Evolutionary conservation across 2,113 vertebrate species (phyloP), one percentile per base, ranked within the genome.

Genomic region (Thunnus maccoyii): DNA sequence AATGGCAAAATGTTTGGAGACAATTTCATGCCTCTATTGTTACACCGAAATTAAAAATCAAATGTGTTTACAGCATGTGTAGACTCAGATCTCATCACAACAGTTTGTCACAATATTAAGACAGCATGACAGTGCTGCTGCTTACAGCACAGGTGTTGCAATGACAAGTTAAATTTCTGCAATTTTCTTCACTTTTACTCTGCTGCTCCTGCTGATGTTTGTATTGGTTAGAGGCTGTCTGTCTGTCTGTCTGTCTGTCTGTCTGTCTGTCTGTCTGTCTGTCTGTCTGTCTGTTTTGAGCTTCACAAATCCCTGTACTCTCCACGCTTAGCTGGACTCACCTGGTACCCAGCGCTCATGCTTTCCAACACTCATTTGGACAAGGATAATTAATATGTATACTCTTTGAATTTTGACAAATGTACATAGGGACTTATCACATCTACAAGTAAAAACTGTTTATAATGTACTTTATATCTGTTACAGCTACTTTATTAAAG

Each of bases 61-160:
- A 67, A 74, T 27, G 63, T 50, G 58, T 68, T 70, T 44, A 13
- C 25, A 51, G 77, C 69, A 4, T 1, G 62, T 0, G 41, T 25
- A 10, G 48, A 58, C 14, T 68, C 30, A 52, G 50, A 70, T 76
- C 64, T 51, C 22, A 62, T 77, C 71, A 51, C 36, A 76, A 62
- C 76, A 74, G 69, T 83, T 81, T 82, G 80, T 72, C 55, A 66
- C 46, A 56, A 61, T 77, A 71, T 86, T 36, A 72, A 65, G 47
- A 67, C 75, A 67, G 55, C 57, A 50, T 50, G 76, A 69, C 68
- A 51, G 25, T 7, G 36, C 20, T 3, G 47, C 81, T 62, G 20
- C 73, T 72, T 63, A 66, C 56, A 83, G 66, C 67, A 69, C 60
- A 79, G 41, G 74, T 74, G 74, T 60, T 78, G 22, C 30, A 25